Evolutionary conservation across 1,140 invertebrate species (phyloP).

Genomic region (Grapholita molesta): DNA sequence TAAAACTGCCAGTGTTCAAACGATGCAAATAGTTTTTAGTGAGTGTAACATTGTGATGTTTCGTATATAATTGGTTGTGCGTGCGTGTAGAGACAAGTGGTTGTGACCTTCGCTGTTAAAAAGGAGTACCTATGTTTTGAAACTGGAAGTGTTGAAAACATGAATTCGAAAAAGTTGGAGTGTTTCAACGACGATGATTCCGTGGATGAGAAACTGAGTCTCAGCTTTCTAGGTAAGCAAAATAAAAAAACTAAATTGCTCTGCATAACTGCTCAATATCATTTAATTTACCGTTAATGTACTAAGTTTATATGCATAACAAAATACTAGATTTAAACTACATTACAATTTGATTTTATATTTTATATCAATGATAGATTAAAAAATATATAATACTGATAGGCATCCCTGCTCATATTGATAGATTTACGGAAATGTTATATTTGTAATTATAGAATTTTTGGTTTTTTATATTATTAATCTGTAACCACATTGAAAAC

Average conservation of each 20-base stretch:
- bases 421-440: no score
- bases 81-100: constrained; percentile 52
- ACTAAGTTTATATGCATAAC: no score
- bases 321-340: no score
- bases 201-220: constrained; percentile 67
- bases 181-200: constrained; percentile 67
- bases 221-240: constrained; percentile 72
- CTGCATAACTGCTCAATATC: no score
- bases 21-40: background rate
- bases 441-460: no score
- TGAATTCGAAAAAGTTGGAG: constrained; percentile 76
- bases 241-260: background rate
- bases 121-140: constrained; percentile 42
- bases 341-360: no score
- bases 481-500: no score
- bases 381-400: no score
- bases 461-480: no score
- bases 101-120: constrained; percentile 48
- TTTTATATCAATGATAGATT: no score
- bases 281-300: no score
- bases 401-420: no score
- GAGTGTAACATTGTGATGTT: constrained; percentile 13
- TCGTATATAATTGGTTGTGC: constrained; percentile 23
- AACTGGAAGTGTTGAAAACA: constrained; percentile 44
- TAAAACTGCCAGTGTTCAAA: background rate